A percentile compares a stretch with the other conserved stretches of the same genome.
Conservation (phyloP, 2,113 vertebrate genomes). For the Progne subis region DNA sequence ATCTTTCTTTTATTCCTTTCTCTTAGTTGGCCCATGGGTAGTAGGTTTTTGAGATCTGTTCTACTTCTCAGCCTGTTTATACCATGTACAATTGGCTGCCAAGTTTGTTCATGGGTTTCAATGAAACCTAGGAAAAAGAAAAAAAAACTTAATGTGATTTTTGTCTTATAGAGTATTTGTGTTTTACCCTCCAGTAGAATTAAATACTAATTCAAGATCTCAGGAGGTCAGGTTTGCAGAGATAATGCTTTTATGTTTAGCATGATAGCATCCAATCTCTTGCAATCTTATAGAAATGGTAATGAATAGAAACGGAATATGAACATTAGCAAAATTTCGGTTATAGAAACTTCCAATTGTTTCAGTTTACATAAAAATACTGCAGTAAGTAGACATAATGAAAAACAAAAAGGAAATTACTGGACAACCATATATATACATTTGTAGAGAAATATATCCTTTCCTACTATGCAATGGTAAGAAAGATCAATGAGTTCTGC, state of each 20-base stretch:
- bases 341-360: not conserved
- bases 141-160: not conserved
- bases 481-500: not conserved
- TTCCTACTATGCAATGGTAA: not conserved
- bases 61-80: not conserved
- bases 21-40: not conserved
- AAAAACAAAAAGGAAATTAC: not conserved
- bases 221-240: not conserved
- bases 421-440: not conserved
- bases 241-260: not conserved
- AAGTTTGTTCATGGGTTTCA: not conserved
- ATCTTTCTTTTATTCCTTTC: not conserved
- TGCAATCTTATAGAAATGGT: not conserved
- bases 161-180: not conserved
- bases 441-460: not conserved
- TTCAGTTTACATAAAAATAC: not conserved
- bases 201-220: not conserved
- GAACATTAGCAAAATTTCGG: not conserved
- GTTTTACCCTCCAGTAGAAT: not conserved
- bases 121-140: not conserved
- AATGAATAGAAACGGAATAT: not conserved
- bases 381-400: not conserved
- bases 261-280: not conserved
- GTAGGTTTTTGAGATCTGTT: not conserved
- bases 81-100: accelerated